Evolutionary conservation across 2,113 vertebrate genomes (phyloP).

Genomic region (Psittacus erithacus): DNA sequence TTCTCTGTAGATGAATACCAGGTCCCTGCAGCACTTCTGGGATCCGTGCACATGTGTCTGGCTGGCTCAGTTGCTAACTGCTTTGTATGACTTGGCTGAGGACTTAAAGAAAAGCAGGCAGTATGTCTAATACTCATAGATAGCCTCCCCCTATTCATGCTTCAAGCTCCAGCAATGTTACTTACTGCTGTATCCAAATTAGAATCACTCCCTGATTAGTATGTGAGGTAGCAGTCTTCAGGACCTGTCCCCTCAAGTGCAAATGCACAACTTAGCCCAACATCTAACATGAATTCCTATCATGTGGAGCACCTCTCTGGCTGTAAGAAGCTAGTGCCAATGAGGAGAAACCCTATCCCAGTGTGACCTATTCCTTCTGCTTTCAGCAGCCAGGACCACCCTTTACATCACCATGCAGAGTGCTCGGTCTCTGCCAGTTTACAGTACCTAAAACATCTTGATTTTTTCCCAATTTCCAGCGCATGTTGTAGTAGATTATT

Average conservation of each 20-base stretch:
- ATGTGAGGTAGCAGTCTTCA: accelerated
- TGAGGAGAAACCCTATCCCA: accelerated
- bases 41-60: accelerated
- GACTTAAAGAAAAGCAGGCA: neutral
- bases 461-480: neutral
- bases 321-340: neutral
- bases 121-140: no score
- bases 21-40: neutral
- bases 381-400: neutral
- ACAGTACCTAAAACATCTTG: neutral
- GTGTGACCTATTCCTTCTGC: neutral
- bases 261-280: neutral
- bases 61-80: neutral
- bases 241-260: accelerated
- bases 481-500: neutral
- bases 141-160: neutral
- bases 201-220: neutral
- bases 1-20: neutral
- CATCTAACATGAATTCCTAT: accelerated
- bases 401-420: neutral
- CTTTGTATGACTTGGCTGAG: neutral
- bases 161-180: accelerated
- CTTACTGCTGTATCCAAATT: neutral
- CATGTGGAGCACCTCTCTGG: accelerated
- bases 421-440: accelerated